phyloP scores from a whole-genome alignment of 2,113 vertebrate genomes.

The Synchiropus splendidus region DNA sequence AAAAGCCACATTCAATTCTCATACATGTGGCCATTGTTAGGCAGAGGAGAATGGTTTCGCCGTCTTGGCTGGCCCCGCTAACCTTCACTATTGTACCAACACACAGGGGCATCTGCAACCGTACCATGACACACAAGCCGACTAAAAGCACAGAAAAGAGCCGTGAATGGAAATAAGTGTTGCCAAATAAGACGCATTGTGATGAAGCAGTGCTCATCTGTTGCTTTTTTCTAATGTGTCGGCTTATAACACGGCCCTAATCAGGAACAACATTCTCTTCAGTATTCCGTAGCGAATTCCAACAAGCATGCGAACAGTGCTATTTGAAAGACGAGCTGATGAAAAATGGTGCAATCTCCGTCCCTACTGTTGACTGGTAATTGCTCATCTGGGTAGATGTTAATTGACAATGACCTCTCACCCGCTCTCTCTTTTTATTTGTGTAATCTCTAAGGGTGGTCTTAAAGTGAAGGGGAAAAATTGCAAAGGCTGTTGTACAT shows the following conservation, averaged over 20 bases:
- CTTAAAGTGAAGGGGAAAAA: conserved; percentile 6
- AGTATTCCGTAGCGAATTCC: conserved; percentile 42
- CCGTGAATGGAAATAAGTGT: conserved; percentile 39
- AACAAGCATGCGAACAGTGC: conserved; percentile 45
- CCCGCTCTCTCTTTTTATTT: conserved; percentile 36
- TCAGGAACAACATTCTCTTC: conserved; percentile 48
- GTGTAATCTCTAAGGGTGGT: conserved; percentile 37
- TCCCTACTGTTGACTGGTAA: conserved; percentile 52
- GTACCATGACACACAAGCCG: conserved; percentile 34
- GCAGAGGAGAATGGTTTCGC: conserved; percentile 53
- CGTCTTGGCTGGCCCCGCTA: conserved; percentile 52
- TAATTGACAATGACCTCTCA: conserved; percentile 61
- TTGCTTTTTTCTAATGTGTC: conserved; percentile 49
- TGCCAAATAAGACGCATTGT: conserved; percentile 55
- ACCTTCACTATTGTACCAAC: conserved; percentile 57
- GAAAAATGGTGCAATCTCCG: conserved; percentile 57
- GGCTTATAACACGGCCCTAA: conserved; percentile 43
- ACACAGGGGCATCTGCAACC: conserved; percentile 34
- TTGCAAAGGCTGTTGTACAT: not conserved
- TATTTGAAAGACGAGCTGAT: conserved; percentile 51
- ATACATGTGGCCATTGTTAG: conserved; percentile 61
- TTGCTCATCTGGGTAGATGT: conserved; percentile 55
- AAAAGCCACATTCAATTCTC: conserved; percentile 56
- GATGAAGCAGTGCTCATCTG: conserved; percentile 50
- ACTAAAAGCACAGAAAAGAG: conserved; percentile 24